Evolutionary conservation across 1,140 invertebrate species (phyloP).

Genomic region (Fopius arisanus): DNA sequence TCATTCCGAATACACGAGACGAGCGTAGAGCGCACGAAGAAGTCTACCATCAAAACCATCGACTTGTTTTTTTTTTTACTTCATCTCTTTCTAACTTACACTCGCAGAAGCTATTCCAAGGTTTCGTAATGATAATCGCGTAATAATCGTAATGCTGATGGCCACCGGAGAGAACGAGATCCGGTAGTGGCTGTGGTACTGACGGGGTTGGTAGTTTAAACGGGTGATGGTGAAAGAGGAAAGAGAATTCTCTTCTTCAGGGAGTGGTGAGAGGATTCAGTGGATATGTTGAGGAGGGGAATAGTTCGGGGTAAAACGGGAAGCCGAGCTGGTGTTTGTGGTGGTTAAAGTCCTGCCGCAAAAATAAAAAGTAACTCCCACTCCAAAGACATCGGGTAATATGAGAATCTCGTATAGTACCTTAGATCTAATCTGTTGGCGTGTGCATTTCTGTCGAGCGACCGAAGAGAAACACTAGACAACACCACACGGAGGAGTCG

Average conservation of each 20-base stretch:
- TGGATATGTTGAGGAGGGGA: neutral
- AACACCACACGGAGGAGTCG: neutral
- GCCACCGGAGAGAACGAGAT: slow-evolving; percentile 13
- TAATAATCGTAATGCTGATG: slow-evolving; percentile 44
- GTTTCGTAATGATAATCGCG: slow-evolving; percentile 46
- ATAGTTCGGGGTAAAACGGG: slow-evolving; percentile 47
- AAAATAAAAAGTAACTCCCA: slow-evolving; percentile 30
- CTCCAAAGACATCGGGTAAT: slow-evolving; percentile 49
- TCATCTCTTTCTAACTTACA: neutral
- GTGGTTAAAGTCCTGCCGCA: neutral
- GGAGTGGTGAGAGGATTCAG: neutral
- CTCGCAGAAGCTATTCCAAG: slow-evolving; percentile 13
- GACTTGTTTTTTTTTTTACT: neutral
- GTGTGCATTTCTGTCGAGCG: slow-evolving; percentile 53
- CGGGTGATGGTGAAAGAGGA: slow-evolving; percentile 2
- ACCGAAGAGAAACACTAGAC: slow-evolving; percentile 56
- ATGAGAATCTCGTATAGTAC: slow-evolving; percentile 60
- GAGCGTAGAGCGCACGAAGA: neutral
- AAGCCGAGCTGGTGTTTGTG: slow-evolving; percentile 41
- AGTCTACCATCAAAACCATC: slow-evolving; percentile 14
- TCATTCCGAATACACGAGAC: slow-evolving; percentile 44
- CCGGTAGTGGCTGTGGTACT: neutral
- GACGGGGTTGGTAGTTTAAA: slow-evolving; percentile 9
- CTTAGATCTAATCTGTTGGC: slow-evolving; percentile 58
- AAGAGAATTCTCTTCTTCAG: no score